Evolutionary conservation across 2,113 vertebrate genomes (phyloP).

Genomic region (Syngnathus floridae): DNA sequence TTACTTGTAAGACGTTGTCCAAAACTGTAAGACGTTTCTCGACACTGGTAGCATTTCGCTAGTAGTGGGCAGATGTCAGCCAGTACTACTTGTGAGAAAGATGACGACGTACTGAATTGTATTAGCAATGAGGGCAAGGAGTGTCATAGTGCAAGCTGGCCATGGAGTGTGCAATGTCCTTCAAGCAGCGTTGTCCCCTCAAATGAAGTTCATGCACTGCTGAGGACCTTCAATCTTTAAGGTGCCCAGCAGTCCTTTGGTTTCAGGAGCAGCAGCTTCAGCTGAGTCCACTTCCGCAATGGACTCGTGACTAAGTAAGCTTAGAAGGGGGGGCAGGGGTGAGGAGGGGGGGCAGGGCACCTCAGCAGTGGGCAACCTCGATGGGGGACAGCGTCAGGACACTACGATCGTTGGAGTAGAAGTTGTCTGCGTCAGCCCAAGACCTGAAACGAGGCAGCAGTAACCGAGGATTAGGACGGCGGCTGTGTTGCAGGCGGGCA

Average conservation of each 20-base stretch:
- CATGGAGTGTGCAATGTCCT: background rate
- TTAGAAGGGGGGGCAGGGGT: slow-evolving; percentile 7
- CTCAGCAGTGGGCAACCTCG: slow-evolving; percentile 83
- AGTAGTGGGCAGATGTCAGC: background rate
- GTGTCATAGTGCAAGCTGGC: background rate
- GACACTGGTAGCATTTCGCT: background rate
- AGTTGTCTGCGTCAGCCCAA: slow-evolving; percentile 86
- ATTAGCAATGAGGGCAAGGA: background rate
- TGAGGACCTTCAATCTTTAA: background rate
- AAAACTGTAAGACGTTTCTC: background rate
- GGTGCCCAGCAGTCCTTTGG: slow-evolving; percentile 19
- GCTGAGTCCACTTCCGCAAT: background rate
- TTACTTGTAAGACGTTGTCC: background rate
- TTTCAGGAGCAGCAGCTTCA: slow-evolving; percentile 9
- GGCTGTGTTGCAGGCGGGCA: background rate
- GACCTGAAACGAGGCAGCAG: slow-evolving; percentile 87
- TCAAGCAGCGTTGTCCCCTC: background rate
- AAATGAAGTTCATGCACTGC: background rate
- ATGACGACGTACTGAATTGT: background rate
- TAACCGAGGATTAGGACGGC: slow-evolving; percentile 48
- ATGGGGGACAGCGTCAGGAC: slow-evolving; percentile 92
- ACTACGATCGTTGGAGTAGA: slow-evolving; percentile 90
- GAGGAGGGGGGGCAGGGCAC: background rate
- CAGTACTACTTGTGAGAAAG: background rate
- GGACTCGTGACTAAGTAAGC: slow-evolving; percentile 11